Base-by-base conservation (phyloP, 2,113 vertebrate genomes). In the Xenotilapia caudafasciata region DNA sequence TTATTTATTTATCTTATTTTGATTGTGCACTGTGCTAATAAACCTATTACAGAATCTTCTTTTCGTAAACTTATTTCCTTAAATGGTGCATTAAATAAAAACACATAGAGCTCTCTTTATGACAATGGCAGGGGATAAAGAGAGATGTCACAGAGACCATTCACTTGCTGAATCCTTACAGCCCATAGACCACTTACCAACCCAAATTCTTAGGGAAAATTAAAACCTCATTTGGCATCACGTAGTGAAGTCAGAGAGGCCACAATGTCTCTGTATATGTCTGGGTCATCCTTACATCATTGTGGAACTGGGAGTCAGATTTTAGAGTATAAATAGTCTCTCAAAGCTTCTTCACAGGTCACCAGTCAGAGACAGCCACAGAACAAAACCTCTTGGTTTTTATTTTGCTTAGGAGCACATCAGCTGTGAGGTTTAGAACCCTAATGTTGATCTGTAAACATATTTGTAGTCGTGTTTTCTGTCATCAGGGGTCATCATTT, bases 401-500 rank as follows among this genome's bases (percentile, higher is more conserved):
- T 73, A 13, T 45, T 35, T 65, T 33, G 49, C 49, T 21, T 1
- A 14, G 28, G n/a, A 28, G 9, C 77, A 42, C 65, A 49, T 86
- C 17, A 53, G 14, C 38, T 53, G 31, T 12, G 60, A 65, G 60
- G 60, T 35, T 45, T 56, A 28, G 15, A 56, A 23, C 6, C n/a
- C 12, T 73, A 1, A 80, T 1, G 10, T 17, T 51, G 9, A 82
- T 82, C 23, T 53, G 23, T 60, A 9, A 40, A 55, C 17, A 9
- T n/a, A 13, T 13, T 6, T 75, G 14, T 15, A 23, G 49, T 60
- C 4, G n/a, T 28, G 10, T 75, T 80, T 70, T 9, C 31, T 54
- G 28, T 19, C 5, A 79, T 13, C 54, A 14, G 21, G 53, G 54
- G 31, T 35, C 82, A 70, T 90, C 45, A 70, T 51, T 94, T 90